Evolutionary conservation across 2,888 invertebrate species (phyloP), one percentile per base, ranked within the genome.

Genomic region (Sicus ferrugineus): DNA sequence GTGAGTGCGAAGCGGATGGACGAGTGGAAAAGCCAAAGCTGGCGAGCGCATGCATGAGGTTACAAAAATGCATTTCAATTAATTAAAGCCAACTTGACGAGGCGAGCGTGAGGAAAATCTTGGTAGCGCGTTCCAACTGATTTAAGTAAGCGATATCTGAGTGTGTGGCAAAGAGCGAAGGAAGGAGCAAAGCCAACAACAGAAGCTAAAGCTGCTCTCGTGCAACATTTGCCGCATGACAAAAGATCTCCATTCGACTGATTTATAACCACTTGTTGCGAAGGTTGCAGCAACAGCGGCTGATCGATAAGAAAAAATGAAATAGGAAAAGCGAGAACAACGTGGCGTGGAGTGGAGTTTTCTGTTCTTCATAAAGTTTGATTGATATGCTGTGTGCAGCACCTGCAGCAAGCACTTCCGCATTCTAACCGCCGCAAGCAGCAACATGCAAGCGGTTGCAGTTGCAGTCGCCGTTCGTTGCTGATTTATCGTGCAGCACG

Each of bases 381-480:
- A 54, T 56, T 66, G 65, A 66, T 52, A 54, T 66, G 54, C 52
- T 59, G 65, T 26, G 23, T 54, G 54, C 65, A 66, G 52, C 65
- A 66, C 65, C 65, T 66, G 65, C 65, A 56, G 65, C 11, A 66
- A 66, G 38, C 65, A 66, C 54, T 66, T 66, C 65, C 65, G 65
- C 65, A 66, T 66, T 54, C 54, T 66, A 34, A 66, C 54, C 14
- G 28, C 42, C 52, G 46, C 46, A n/a, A 54, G 26, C 54, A 42
- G 65, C 42, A 66, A 54, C 64, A 34, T 30, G 38, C 64, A 52
- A 54, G 14, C 63, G 30, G 46, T 48, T 7, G 58, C 70, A 56
- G 70, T 63, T 66, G 46, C 67, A 70, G 68, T 54, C 71, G 71
- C 63, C n/a, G 68, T 62, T 56, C 58, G 68, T 16, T 66, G 67